Evolutionary conservation across 2,888 invertebrate genomes (phyloP).

Genomic region (Perizoma affinitatum): DNA sequence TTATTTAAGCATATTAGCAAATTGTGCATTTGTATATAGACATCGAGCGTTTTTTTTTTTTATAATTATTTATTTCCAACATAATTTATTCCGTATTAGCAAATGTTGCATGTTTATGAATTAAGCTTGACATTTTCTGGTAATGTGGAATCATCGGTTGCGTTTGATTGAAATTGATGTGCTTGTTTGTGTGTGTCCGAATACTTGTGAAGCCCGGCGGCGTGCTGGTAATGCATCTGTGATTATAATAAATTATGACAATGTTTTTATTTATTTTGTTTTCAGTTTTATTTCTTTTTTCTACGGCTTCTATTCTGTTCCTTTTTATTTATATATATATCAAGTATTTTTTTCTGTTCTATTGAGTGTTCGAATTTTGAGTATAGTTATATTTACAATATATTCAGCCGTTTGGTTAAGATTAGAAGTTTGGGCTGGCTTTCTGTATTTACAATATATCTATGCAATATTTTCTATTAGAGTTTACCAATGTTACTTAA

Average conservation of each 20-base stretch:
- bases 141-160: constrained; percentile 48
- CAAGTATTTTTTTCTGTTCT: constrained; percentile 11
- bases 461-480: constrained; percentile 25
- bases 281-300: constrained; percentile 14
- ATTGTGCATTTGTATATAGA: constrained; percentile 78
- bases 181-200: constrained; percentile 40
- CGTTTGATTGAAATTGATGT: constrained; percentile 48
- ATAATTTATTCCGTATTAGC: constrained; percentile 44
- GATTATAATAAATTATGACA: constrained; percentile 76
- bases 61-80: constrained; percentile 58
- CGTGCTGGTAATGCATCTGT: constrained; percentile 63
- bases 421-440: constrained; percentile 8
- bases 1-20: constrained; percentile 67
- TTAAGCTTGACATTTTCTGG: constrained; percentile 46
- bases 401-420: constrained; percentile 5
- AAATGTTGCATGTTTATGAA: constrained; percentile 37
- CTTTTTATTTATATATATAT: neutral
- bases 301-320: constrained; percentile 1
- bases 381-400: too few relatives aligned
- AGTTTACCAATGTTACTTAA: constrained; percentile 26
- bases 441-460: neutral
- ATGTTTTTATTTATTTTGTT: constrained; percentile 58
- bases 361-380: constrained; percentile 9
- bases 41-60: constrained; percentile 61
- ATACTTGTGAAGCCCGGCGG: constrained; percentile 45